A percentile compares a stretch with the other conserved stretches of the same genome.
These are phyloP conservation scores for Tiliacea citrago DNA, from an alignment of 2,888 invertebrate genomes.

Conservation along the genomic window DNA sequence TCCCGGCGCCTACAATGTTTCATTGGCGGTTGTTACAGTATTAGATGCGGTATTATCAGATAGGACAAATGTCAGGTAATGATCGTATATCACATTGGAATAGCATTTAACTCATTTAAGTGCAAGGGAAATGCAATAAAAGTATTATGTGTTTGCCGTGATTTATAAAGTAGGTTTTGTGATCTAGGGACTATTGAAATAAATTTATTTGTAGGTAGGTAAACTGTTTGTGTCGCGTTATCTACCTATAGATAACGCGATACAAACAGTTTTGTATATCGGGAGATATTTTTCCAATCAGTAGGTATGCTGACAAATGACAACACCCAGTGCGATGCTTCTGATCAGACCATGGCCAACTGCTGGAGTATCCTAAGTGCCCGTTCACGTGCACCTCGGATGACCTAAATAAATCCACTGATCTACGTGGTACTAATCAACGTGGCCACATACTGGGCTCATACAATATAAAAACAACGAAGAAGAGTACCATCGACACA, in stretches of 20 bases:
- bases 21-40: constrained; percentile 22
- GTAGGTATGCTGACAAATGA: background rate
- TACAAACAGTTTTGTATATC: too few relatives aligned
- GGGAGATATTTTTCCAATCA: background rate
- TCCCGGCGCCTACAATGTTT: constrained; percentile 54
- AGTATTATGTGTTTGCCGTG: constrained; percentile 39
- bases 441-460: background rate
- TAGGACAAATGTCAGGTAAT: constrained; percentile 58
- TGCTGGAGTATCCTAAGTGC: background rate
- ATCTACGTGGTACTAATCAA: background rate
- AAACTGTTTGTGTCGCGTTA: too few relatives aligned
- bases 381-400: background rate
- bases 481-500: too few relatives aligned
- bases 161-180: constrained; percentile 22
- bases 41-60: constrained; percentile 16
- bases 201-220: background rate
- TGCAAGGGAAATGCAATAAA: constrained; percentile 39
- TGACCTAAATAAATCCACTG: background rate
- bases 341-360: background rate
- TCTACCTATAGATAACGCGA: too few relatives aligned
- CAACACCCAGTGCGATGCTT: background rate
- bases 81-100: constrained; percentile 50
- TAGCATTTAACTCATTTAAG: constrained; percentile 34
- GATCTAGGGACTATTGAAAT: constrained; percentile 1
- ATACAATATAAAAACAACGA: too few relatives aligned